Evolutionary conservation across 2,888 invertebrate genomes (phyloP), one percentile per base, ranked within the genome.

Genomic region (Cosmopolites sordidus): DNA sequence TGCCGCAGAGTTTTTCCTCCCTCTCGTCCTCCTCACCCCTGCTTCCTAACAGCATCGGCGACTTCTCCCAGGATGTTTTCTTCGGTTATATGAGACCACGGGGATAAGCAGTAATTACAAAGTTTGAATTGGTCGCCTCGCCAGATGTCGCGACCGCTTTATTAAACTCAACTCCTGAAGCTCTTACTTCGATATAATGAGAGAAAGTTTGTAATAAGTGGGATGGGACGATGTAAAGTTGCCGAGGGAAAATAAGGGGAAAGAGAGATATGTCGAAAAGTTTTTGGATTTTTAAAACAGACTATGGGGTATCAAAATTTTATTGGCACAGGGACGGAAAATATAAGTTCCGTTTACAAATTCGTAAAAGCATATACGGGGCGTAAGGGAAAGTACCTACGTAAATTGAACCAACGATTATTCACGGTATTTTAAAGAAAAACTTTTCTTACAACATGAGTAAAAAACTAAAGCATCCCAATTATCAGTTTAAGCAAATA

Each of bases 31-130:
- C 33, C 5, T 9, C 33, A 12, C 12, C 33, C 12, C n/a, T n/a
- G 3, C 33, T 4, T 12, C 12, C 27, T 5, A 4, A 9, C n/a
- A n/a, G 33, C 33, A 2, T 11, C 8, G 33, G 3, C 33, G 33
- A n/a, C 33, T 33, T 12, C 33, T 11, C 11, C 33, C 12, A 33
- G n/a, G 33, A 33, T 33, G 43, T 43, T 42, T 44, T 43, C 43
- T 38, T 48, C 42, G 56, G 48, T 52, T 49, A 48, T 52, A 56
- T 46, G 52, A 46, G 49, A 27, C 56, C 46, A 33, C 29, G 49
- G 56, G 56, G 56, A 56, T 52, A 38, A 33, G 15, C 38, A 38
- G 52, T 56, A 56, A 56, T 56, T 56, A 56, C 52, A 56, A 56
- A 56, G 56, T 56, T 56, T 56, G 56, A 56, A 56, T 56, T 56